These are phyloP conservation scores for Forbesichthys papilliferus DNA, from an alignment of 2,113 vertebrate species.

Conservation along the genomic window DNA sequence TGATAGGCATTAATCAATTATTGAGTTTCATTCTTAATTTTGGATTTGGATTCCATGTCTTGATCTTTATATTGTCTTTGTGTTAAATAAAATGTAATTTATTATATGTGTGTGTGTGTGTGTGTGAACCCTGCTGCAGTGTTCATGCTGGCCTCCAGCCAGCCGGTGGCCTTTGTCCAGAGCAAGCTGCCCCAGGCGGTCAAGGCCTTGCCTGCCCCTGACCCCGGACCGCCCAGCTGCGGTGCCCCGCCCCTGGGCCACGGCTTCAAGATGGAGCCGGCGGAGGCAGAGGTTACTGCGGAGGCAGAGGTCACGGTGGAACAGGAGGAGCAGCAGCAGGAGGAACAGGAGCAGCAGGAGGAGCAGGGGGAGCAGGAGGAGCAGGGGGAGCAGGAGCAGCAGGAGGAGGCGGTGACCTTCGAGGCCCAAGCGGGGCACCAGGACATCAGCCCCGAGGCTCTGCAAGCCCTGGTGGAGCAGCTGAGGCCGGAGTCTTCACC, in stretches of 20 bases:
- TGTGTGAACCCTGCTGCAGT: conserved; percentile 31
- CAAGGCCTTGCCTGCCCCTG: conserved; percentile 60
- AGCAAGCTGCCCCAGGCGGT: conserved; percentile 73
- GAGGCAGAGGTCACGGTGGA: not conserved
- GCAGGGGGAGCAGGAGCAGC: conserved; percentile 20
- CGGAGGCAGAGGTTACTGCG: conserved; percentile 17
- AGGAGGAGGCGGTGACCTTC: conserved; percentile 38
- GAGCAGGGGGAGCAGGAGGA: not conserved
- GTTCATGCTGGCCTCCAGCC: conserved; percentile 64
- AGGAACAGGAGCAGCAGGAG: conserved; percentile 5
- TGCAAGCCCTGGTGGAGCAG: conserved; percentile 74
- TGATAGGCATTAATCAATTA: too few species aligned
- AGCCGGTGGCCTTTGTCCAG: conserved; percentile 66
- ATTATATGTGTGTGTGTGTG: not conserved
- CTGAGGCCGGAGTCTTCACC: conserved; percentile 60
- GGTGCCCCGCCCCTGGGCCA: conserved; percentile 4
- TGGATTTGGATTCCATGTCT: too few species aligned
- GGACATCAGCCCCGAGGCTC: conserved; percentile 71
- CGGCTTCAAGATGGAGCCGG: conserved; percentile 59
- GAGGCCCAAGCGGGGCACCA: conserved; percentile 52
- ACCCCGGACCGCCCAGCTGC: conserved; percentile 32
- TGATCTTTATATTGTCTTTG: too few species aligned
- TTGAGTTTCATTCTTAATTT: too few species aligned
- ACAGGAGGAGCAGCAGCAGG: conserved; percentile 19
- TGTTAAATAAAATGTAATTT: too few species aligned